phyloP scores from a whole-genome alignment of 1,140 invertebrate genomes.

The Gonioctena quinquepunctata region DNA sequence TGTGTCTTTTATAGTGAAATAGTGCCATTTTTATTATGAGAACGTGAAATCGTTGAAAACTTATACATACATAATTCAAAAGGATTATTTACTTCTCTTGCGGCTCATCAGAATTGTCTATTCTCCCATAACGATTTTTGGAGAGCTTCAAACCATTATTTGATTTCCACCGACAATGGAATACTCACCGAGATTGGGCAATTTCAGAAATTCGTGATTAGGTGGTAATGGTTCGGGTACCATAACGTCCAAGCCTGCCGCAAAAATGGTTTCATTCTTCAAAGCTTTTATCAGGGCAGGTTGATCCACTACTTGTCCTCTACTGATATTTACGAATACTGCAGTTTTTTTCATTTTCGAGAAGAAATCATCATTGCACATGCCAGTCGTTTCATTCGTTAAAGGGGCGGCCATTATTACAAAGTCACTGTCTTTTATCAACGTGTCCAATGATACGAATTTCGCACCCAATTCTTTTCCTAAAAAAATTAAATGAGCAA shows the following conservation, averaged over 20 bases:
- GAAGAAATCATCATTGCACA: conserved; percentile 78
- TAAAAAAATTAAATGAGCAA: too few species aligned
- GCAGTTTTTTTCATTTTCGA: conserved; percentile 81
- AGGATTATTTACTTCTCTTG: too few species aligned
- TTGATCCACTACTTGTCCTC: conserved; percentile 82
- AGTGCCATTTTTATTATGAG: too few species aligned
- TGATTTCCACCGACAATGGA: too few species aligned
- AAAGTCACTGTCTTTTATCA: conserved; percentile 79
- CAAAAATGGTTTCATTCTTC: conserved; percentile 71
- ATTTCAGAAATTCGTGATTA: conserved; percentile 75
- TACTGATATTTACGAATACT: conserved; percentile 84
- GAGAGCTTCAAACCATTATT: too few species aligned
- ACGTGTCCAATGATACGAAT: conserved; percentile 72
- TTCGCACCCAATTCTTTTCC: conserved; percentile 65
- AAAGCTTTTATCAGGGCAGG: conserved; percentile 78
- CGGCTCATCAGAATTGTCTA: too few species aligned
- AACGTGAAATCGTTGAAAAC: too few species aligned
- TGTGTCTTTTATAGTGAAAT: too few species aligned
- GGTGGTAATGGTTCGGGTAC: conserved; percentile 89
- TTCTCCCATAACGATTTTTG: too few species aligned
- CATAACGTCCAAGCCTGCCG: conserved; percentile 91
- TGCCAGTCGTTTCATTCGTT: conserved; percentile 72
- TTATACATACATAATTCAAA: too few species aligned
- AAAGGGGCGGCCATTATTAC: conserved; percentile 75
- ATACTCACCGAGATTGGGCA: conserved; percentile 78